Evolutionary conservation across 1,140 invertebrate species (phyloP).

Genomic region (Bombus sylvicola): DNA sequence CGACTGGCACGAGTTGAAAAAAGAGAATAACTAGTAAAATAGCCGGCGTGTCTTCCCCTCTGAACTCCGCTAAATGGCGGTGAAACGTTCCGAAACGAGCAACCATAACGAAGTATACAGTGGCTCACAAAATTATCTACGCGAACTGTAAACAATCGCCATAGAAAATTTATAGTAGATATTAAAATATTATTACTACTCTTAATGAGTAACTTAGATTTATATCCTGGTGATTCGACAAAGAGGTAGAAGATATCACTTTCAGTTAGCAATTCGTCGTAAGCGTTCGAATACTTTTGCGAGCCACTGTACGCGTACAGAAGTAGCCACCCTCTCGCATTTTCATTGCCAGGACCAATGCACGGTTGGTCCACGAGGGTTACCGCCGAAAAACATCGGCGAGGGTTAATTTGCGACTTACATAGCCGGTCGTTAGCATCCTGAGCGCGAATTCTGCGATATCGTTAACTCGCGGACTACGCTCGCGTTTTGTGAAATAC

Average conservation of each 20-base stretch:
- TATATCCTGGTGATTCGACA: no score
- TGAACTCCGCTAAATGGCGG: constrained; percentile 40
- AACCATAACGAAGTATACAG: constrained; percentile 20
- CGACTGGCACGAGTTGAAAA: constrained; percentile 26
- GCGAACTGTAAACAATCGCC: no score
- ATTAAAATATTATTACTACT: no score
- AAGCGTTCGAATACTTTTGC: background rate
- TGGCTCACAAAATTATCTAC: background rate
- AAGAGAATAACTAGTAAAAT: constrained; percentile 56
- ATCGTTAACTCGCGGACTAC: background rate
- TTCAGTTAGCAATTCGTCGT: no score
- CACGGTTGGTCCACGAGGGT: background rate
- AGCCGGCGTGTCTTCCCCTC: constrained; percentile 48
- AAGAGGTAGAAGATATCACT: no score
- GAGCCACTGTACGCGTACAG: background rate
- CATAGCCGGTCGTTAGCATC: background rate
- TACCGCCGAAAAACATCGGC: constrained; percentile 11
- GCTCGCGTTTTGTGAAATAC: constrained; percentile 7
- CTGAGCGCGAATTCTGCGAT: background rate
- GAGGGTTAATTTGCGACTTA: constrained; percentile 38
- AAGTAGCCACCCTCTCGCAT: constrained; percentile 16
- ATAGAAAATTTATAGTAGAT: no score
- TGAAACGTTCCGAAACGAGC: constrained; percentile 44
- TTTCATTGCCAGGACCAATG: constrained; percentile 10
- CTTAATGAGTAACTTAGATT: no score